These are phyloP conservation scores for Raja brachyura DNA, from an alignment of 2,113 vertebrate genomes.

Conservation along the genomic window DNA sequence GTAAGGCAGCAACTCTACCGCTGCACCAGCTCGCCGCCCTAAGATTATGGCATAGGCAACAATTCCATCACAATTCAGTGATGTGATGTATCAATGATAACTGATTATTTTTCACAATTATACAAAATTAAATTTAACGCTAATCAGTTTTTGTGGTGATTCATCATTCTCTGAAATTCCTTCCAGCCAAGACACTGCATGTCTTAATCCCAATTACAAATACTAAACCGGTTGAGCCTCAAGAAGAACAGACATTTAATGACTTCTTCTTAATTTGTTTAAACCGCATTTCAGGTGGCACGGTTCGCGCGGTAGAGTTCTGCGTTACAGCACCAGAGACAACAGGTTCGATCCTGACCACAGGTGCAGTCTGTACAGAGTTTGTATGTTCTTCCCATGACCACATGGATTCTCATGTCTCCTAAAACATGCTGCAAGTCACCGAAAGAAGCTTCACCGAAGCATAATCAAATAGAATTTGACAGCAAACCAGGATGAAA, in stretches of 20 bases:
- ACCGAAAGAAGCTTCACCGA: background rate
- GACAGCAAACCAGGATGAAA: background rate
- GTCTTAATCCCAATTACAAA: background rate
- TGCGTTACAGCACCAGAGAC: too few relatives aligned
- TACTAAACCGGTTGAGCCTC: background rate
- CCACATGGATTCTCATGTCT: background rate
- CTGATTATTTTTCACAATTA: background rate
- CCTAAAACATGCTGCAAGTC: background rate
- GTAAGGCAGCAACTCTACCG: too few relatives aligned
- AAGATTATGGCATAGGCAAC: background rate
- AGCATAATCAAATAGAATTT: background rate
- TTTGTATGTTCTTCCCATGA: too few relatives aligned
- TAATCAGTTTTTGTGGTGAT: constrained; percentile 18
- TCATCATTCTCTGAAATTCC: constrained; percentile 17
- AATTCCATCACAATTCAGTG: constrained; percentile 2
- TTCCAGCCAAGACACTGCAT: background rate
- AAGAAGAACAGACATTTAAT: background rate
- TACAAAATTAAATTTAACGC: constrained; percentile 8
- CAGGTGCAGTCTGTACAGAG: too few relatives aligned
- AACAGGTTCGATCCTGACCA: too few relatives aligned
- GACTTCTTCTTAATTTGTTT: background rate
- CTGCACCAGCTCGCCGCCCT: too few relatives aligned
- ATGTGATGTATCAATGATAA: constrained; percentile 14
- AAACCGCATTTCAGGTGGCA: background rate
- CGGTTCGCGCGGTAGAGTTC: too few relatives aligned